Evolutionary conservation across 2,888 invertebrate genomes (phyloP), one percentile per base, ranked within the genome.

Genomic region (Teinopalpus imperialis): DNA sequence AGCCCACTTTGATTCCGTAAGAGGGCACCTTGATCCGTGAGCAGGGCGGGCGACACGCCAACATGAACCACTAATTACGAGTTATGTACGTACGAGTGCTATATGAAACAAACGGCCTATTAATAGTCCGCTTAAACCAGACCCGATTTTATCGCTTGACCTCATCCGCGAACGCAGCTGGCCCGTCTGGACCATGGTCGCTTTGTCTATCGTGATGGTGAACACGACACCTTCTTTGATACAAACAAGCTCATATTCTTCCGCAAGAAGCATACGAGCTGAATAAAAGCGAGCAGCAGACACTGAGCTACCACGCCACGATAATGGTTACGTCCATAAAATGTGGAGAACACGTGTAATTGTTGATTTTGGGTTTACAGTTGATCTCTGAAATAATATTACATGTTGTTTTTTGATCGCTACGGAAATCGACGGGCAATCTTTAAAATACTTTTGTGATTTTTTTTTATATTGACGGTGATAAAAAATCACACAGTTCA

Each of bases 31-130:
- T 36, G 36, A 36, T 36, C 36, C 26, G 26, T 13, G 29, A 12
- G 20, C 20, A 39, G 1, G 4, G 23, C 21, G 48, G 51, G 51
- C 51, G 44, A 23, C 35, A 35, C 31, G 51, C 51, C 51, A 51
- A 44, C 26, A 39, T 39, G 48, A 21, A 35, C 12, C 13, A 30
- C 45, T 51, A 51, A 51, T 45, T 51, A 31, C 43, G 37, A 45
- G 23, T 21, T 29, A 35, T 34, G 16, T 32, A 39, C 45, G 36
- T 18, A 18, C 5, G 26, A 44, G 32, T n/a, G n/a, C 16, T 2
- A 16, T 16, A 24, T 40, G 41, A 27, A 45, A 45, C 39, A 39
- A 45, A 45, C 45, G 3, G 8, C 21, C 20, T 45, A 45, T 34
- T 45, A 40, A 39, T 40, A 45, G 32, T 16, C 2, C 30, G 30